Conservation (phyloP, 2,797 vertebrate species). For the Anniella stebbinsi region DNA sequence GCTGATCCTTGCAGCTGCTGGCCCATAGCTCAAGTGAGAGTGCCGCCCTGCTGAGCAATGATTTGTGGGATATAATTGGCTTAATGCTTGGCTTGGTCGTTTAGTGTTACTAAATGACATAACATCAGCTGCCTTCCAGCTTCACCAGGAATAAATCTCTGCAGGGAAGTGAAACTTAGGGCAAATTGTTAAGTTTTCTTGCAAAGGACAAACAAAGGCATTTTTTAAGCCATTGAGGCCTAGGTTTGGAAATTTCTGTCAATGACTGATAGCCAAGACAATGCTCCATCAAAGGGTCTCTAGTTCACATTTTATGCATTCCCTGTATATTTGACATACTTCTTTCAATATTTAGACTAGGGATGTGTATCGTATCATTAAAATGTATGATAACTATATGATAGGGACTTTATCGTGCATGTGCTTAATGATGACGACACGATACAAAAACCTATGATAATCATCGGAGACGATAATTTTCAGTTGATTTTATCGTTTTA, state of each 20-base stretch:
- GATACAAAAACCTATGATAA: too few species aligned
- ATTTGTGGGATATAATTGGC: slow-evolving; percentile 61
- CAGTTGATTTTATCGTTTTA: too few species aligned
- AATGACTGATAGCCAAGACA: background rate
- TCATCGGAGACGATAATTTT: too few species aligned
- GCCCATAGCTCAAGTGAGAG: slow-evolving; percentile 42
- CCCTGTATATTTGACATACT: background rate
- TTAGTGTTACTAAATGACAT: slow-evolving; percentile 36
- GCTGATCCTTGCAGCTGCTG: background rate
- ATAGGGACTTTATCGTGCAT: too few species aligned
- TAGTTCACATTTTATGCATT: background rate
- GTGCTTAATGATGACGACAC: too few species aligned
- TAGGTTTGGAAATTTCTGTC: slow-evolving; percentile 3
- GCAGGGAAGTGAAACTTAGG: accelerated
- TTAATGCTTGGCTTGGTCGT: slow-evolving; percentile 53
- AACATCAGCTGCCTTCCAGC: slow-evolving; percentile 32
- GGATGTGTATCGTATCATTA: too few species aligned
- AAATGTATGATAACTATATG: too few species aligned
- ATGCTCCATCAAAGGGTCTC: background rate
- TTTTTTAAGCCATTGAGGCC: accelerated
- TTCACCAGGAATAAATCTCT: background rate
- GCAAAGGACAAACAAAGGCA: accelerated
- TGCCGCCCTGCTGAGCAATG: slow-evolving; percentile 11
- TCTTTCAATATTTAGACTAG: background rate
- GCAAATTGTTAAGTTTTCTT: accelerated